A percentile compares a stretch with the other conserved stretches of the same genome.
These are phyloP conservation scores for Kryphioiulus occultus DNA, from an alignment of 2,888 invertebrate species.

Conservation along the genomic window DNA sequence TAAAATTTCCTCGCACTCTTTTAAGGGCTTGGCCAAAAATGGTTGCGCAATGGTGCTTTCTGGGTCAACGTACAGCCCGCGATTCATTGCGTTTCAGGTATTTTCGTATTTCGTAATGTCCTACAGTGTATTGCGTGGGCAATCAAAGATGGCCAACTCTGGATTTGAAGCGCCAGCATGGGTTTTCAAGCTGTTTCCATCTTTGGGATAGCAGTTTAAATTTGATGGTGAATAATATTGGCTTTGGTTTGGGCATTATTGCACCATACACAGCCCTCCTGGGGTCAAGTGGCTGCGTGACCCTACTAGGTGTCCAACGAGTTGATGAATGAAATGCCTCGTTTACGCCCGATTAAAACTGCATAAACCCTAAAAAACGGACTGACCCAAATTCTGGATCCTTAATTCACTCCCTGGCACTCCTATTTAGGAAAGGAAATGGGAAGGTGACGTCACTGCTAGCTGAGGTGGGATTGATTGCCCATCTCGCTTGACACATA, in stretches of 20 bases:
- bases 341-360: neutral
- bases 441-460: neutral
- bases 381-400: neutral
- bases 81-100: slow-evolving; percentile 29
- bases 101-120: neutral
- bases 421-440: slow-evolving; percentile 5
- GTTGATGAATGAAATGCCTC: neutral
- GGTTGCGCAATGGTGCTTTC: neutral
- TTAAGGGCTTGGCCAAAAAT: neutral
- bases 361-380: neutral
- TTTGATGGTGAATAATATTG: neutral
- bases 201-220: neutral
- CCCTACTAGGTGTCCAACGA: too few species aligned
- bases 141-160: neutral
- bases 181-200: neutral
- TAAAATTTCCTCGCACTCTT: neutral
- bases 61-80: slow-evolving; percentile 13
- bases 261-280: too few species aligned
- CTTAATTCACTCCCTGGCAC: neutral
- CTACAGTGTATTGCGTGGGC: neutral
- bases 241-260: neutral
- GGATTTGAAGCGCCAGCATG: neutral
- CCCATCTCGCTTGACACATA: neutral
- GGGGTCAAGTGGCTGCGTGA: too few species aligned
- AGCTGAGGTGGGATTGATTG: neutral